Evolutionary conservation across 2,797 vertebrate species (phyloP), one percentile per base, ranked within the genome.

Genomic region (Cygnus olor): DNA sequence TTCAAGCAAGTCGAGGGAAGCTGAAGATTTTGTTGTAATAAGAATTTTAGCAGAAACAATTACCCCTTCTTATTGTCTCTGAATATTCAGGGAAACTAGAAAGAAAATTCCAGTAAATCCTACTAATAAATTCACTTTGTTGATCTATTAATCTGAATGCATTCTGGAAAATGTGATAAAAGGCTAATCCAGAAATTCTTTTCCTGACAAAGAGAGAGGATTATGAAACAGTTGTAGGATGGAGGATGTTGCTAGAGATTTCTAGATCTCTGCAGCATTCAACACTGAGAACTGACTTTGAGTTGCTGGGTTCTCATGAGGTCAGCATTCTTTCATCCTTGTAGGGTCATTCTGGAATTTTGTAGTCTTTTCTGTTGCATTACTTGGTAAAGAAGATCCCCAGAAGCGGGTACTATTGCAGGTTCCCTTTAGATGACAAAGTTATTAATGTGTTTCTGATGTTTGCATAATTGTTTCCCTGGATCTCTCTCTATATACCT

Each of bases 91-190:
- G 17, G 56, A 81, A 93, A 44, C 34, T 58, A 56, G 40, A 54
- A 89, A 57, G 17, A 88, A 77, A 90, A 82, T 81, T 49, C 11
- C 21, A 25, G 28, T 78, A 61, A 79, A n/a, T 83, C 45, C 45
- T 78, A 32, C 24, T 73, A 42, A 82, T 64, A 21, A 63, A 51
- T 77, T 60, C 0, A 19, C 13, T 86, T 81, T 70, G 45, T 80
- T 65, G 44, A 66, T 81, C 19, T 80, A 0, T 60, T 2, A 7
- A n/a, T 58, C 71, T 34, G 66, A 63, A 83, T 36, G 24, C 8
- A 11, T 95, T 92, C 63, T 93, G 80, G 58, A 90, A 91, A 92
- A 88, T 49, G 22, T 21, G 56, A 66, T 87, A 66, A 83, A 92
- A 80, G 56, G 40, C 49, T 89, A 68, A 85, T 53, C 18, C 30